Base-by-base conservation (phyloP, 1,140 invertebrate genomes). In the Drosophila pallidifrons region DNA sequence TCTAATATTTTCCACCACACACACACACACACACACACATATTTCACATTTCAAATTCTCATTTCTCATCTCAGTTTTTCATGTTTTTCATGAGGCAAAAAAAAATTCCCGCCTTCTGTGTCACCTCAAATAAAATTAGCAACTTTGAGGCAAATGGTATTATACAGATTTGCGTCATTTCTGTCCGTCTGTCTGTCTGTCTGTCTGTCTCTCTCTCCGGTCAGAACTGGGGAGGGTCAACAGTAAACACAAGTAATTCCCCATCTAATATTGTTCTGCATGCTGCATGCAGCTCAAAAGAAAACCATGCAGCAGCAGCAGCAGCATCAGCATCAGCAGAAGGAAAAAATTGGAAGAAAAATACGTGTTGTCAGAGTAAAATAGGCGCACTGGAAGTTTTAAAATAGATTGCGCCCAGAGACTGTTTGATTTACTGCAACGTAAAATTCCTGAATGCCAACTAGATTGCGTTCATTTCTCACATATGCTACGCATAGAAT, bases 51-150 rank as follows among this genome's bases (percentile, higher is more conserved):
- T 20, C 11, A 67, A 32, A 47, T 68, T 55, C 38, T 65, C 52
- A 55, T 43, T 70, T 46, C 20, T 43, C 41, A 45, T 11, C 41
- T 58, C 32, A 46, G 1, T 46, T 6, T 47, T 46, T 35, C 75
- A 64, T 58, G 45, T 43, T 52, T 25, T 51, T 32, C 65, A 52
- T 59, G 41, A 65, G 51, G 25, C 66, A 28, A 25, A 4, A 25
- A 20, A 25, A 25, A 74, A 88, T 88, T 88, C 83, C 83, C 83
- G 85, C 83, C 77, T 83, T 83, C 77, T 88, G 85, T 88, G 83
- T 88, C 83, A 88, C 83, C 83, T 88, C 67, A 88, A 88, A 88
- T 89, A 88, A 88, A 88, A 89, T 88, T 89, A 89, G 83, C 83
- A 88, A 76, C 74, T 83, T 82, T 70, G 80, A 89, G 77, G 77